Evolutionary conservation across 2,888 invertebrate genomes (phyloP).

Genomic region (Melieria picta): DNA sequence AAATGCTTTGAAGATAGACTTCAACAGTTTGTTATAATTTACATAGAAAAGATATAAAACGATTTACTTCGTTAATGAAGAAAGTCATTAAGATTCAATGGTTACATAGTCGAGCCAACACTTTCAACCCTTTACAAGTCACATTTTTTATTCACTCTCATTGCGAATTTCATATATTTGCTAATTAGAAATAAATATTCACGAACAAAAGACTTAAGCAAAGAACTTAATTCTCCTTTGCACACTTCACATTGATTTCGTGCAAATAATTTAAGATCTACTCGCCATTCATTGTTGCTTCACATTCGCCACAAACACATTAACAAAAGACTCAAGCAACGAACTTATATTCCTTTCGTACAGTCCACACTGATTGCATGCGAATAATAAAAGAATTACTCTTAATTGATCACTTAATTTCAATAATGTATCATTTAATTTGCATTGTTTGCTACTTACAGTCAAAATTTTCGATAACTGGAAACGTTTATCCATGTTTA

Average conservation of each 20-base stretch:
- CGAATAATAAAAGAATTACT: conserved; percentile 8
- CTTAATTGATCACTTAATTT: neutral
- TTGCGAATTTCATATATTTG: too few relatives aligned
- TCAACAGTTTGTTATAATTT: too few relatives aligned
- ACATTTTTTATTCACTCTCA: too few relatives aligned
- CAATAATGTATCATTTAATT: neutral
- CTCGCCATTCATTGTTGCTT: too few relatives aligned
- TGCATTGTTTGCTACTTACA: conserved; percentile 48
- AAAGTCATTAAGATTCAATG: too few relatives aligned
- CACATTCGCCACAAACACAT: neutral
- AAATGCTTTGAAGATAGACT: too few relatives aligned
- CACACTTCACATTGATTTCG: neutral
- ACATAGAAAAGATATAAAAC: too few relatives aligned
- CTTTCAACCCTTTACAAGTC: too few relatives aligned
- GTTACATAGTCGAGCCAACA: too few relatives aligned
- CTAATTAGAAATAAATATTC: too few relatives aligned
- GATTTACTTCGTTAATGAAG: too few relatives aligned
- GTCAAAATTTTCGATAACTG: conserved; percentile 54
- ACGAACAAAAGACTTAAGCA: too few relatives aligned
- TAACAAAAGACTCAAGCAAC: conserved; percentile 37
- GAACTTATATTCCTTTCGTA: conserved; percentile 21
- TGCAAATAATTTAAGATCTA: neutral
- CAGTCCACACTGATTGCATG: neutral
- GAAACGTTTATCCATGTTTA: conserved; percentile 55
- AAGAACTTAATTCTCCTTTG: neutral